These are phyloP conservation scores for Sebastes taczanowskii DNA, from an alignment of 2,797 vertebrate genomes.

Conservation along the genomic window DNA sequence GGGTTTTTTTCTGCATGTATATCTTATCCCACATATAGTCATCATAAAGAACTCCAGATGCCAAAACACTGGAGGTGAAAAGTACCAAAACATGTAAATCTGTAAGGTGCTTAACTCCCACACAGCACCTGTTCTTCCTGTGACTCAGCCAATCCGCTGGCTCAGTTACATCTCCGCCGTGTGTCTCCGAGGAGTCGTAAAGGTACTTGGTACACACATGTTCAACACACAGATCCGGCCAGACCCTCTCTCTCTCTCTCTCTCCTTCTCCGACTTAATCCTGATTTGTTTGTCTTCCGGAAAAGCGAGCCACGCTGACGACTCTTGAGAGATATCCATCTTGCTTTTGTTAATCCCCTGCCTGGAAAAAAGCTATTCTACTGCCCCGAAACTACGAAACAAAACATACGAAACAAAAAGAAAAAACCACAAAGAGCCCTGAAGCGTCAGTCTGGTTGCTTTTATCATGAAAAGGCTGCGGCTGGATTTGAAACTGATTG, in stretches of 20 bases:
- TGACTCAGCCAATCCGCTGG: conserved; percentile 46
- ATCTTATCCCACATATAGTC: neutral
- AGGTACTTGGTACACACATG: conserved; percentile 4
- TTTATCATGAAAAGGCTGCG: conserved; percentile 39
- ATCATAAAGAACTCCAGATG: conserved; percentile 33
- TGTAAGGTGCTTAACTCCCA: conserved; percentile 46
- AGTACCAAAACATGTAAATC: conserved; percentile 38
- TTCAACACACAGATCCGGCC: neutral
- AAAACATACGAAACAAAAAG: conserved; percentile 21
- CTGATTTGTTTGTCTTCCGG: conserved; percentile 36
- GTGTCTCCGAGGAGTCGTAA: neutral
- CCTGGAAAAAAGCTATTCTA: conserved; percentile 4
- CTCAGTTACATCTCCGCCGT: conserved; percentile 9
- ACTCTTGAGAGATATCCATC: conserved; percentile 45
- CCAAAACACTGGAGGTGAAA: conserved; percentile 48
- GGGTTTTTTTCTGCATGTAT: neutral
- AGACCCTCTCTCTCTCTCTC: neutral
- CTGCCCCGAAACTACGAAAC: conserved; percentile 17
- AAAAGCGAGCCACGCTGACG: conserved; percentile 15
- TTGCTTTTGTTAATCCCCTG: conserved; percentile 35
- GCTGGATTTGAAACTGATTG: conserved; percentile 18
- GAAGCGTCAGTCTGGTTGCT: conserved; percentile 15
- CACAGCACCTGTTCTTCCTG: conserved; percentile 44
- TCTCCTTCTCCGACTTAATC: conserved; percentile 37
- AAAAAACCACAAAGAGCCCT: conserved; percentile 27